Conservation (phyloP, 2,888 invertebrate genomes). For the Andrena camellia region DNA sequence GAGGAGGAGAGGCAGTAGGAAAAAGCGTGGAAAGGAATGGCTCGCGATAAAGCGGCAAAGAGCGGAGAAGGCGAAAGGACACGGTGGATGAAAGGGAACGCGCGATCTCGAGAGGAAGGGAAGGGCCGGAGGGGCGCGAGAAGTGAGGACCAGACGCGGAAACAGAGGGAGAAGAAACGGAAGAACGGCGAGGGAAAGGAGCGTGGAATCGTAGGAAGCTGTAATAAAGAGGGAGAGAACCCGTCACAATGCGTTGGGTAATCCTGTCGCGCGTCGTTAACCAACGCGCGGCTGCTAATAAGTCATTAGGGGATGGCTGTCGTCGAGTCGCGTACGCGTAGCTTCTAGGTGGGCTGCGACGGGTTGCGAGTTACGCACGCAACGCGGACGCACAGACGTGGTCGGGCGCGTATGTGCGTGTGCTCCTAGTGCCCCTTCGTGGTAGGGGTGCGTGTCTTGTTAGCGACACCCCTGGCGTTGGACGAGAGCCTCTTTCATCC, state of each 20-base stretch:
- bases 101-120: slow-evolving; percentile 13
- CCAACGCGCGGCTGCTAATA: slow-evolving; percentile 81
- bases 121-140: slow-evolving; percentile 12
- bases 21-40: slow-evolving; percentile 5
- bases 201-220: slow-evolving; percentile 5
- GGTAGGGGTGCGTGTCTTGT: slow-evolving; percentile 83
- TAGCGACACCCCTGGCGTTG: slow-evolving; percentile 84
- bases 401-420: slow-evolving; percentile 52
- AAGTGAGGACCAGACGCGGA: slow-evolving; percentile 18
- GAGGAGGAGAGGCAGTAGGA: slow-evolving; percentile 17
- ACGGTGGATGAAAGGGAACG: slow-evolving; percentile 4
- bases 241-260: slow-evolving; percentile 68
- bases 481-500: slow-evolving; percentile 81
- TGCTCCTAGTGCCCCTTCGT: slow-evolving; percentile 77
- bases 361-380: slow-evolving; percentile 72
- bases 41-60: neutral
- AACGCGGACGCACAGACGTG: slow-evolving; percentile 51
- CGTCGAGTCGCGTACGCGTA: slow-evolving; percentile 68
- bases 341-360: slow-evolving; percentile 44
- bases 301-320: slow-evolving; percentile 83
- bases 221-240: slow-evolving; percentile 42
- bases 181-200: slow-evolving; percentile 34
- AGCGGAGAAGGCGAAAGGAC: slow-evolving; percentile 23
- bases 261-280: slow-evolving; percentile 80
- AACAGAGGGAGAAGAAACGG: slow-evolving; percentile 47